Evolutionary conservation across 2,888 invertebrate species (phyloP).

Genomic region (Nudaria mundana): DNA sequence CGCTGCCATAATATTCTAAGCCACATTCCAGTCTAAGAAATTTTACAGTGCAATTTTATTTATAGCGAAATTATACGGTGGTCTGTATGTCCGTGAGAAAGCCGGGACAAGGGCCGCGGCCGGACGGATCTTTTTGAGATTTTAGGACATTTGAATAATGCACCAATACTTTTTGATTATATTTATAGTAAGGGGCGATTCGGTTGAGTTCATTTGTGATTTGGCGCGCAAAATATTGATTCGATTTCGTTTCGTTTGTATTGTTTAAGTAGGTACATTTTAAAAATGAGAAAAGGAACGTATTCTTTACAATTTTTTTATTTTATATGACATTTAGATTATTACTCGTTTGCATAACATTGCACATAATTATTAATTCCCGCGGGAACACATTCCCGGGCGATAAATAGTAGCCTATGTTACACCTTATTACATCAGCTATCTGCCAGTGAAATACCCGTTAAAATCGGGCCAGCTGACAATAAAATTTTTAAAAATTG

Average conservation of each 20-base stretch:
- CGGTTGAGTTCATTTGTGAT: slow-evolving; percentile 6
- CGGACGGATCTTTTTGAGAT: slow-evolving; percentile 27
- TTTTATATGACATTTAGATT: too few species aligned
- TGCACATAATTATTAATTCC: too few species aligned
- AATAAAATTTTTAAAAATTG: too few species aligned
- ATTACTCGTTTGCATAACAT: too few species aligned
- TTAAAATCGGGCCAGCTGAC: too few species aligned
- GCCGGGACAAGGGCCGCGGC: slow-evolving; percentile 18
- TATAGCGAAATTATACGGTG: slow-evolving; percentile 72
- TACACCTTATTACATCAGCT: too few species aligned
- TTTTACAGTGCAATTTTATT: slow-evolving; percentile 76
- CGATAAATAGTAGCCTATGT: too few species aligned
- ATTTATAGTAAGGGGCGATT: slow-evolving; percentile 9
- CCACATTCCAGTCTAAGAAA: slow-evolving; percentile 51
- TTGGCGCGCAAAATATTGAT: slow-evolving; percentile 2
- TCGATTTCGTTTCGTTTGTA: background rate
- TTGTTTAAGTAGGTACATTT: background rate
- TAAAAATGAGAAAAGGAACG: too few species aligned
- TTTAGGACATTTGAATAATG: slow-evolving; percentile 36
- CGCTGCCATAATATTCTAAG: slow-evolving; percentile 22
- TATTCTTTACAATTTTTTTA: too few species aligned
- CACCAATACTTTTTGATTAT: slow-evolving; percentile 30
- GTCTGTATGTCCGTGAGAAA: slow-evolving; percentile 59
- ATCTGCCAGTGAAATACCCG: too few species aligned
- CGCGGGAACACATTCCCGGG: too few species aligned